These are phyloP conservation scores for Anagrus nilaparvatae DNA, from an alignment of 1,140 invertebrate genomes.

Conservation along the genomic window DNA sequence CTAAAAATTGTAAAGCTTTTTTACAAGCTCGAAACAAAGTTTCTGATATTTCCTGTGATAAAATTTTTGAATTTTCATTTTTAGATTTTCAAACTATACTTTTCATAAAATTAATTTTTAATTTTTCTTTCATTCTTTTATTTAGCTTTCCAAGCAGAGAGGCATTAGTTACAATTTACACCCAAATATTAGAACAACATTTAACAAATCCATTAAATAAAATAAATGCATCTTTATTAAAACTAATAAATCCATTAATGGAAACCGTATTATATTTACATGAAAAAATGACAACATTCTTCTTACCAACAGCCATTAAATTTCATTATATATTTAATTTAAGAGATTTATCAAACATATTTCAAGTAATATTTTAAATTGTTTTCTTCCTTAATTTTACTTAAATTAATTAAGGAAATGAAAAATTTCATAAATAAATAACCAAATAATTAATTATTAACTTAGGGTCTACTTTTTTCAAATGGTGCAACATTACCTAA, in stretches of 20 bases:
- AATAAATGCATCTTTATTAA: conserved; percentile 51
- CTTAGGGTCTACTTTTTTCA: conserved; percentile 81
- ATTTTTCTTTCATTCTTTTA: conserved; percentile 18
- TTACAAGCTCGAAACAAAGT: too few relatives aligned
- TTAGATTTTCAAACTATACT: conserved; percentile 1
- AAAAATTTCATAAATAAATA: background rate
- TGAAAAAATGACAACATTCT: conserved; percentile 59
- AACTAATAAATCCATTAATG: conserved; percentile 52
- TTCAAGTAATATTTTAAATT: conserved; percentile 49
- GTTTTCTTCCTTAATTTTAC: too few relatives aligned
- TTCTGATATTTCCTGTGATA: too few relatives aligned
- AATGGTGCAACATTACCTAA: conserved; percentile 63
- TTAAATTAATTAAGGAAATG: conserved; percentile 1
- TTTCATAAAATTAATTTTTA: too few relatives aligned
- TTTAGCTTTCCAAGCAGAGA: conserved; percentile 74
- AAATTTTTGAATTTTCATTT: background rate
- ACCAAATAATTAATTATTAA: conserved; percentile 7
- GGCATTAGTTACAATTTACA: conserved; percentile 74
- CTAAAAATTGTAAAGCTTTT: too few relatives aligned
- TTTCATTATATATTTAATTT: conserved; percentile 94
- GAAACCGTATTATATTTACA: conserved; percentile 67
- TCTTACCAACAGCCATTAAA: conserved; percentile 86
- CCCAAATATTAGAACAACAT: conserved; percentile 71
- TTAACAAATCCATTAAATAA: conserved; percentile 55
- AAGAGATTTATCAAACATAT: conserved; percentile 83